phyloP scores from a whole-genome alignment of 2,888 invertebrate genomes.

The Stenodera caucasica region DNA sequence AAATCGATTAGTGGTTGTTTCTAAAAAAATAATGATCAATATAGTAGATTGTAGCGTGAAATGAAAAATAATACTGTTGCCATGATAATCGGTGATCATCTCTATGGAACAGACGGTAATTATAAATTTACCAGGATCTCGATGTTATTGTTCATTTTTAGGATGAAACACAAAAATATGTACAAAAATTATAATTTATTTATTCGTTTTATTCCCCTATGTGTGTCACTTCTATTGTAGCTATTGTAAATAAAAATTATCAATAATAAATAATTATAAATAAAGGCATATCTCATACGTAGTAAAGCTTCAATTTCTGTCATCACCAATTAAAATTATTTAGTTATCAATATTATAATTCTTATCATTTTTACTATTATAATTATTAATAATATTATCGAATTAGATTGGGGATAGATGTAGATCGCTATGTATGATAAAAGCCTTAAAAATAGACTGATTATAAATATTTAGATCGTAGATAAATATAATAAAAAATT shows the following conservation, averaged over 20 bases:
- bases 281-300: slow-evolving; percentile 23
- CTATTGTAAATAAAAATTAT: slow-evolving; percentile 1
- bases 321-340: slow-evolving; percentile 13
- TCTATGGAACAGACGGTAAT: no score
- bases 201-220: neutral
- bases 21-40: no score
- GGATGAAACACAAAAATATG: neutral
- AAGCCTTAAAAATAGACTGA: slow-evolving; percentile 41
- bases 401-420: no score
- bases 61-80: no score
- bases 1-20: neutral
- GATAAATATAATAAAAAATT: slow-evolving; percentile 16
- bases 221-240: neutral
- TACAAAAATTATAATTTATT: slow-evolving; percentile 3
- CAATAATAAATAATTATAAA: neutral
- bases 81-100: no score
- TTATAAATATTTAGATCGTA: slow-evolving; percentile 34
- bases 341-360: no score
- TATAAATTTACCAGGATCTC: slow-evolving; percentile 24
- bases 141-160: slow-evolving; percentile 4
- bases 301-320: slow-evolving; percentile 20
- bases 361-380: no score
- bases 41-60: no score
- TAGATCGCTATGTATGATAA: slow-evolving; percentile 32
- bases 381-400: no score